Conservation (phyloP, 1,140 invertebrate genomes). For the Hydropsyche tenuis region DNA sequence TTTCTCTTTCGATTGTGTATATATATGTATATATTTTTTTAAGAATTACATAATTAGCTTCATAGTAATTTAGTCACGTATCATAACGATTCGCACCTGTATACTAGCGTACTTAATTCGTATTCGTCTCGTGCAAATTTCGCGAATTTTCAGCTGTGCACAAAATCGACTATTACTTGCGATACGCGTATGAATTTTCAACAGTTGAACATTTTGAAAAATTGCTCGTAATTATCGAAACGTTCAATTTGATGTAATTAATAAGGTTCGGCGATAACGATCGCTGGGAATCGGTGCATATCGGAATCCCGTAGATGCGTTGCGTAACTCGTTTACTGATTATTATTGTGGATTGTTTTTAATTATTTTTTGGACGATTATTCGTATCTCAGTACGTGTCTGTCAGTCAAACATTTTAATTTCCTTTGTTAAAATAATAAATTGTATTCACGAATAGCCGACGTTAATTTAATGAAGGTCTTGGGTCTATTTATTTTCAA, state of each 20-base stretch:
- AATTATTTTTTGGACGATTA: not conserved
- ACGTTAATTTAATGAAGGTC: no score
- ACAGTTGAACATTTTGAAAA: no score
- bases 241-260: not conserved
- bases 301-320: not conserved
- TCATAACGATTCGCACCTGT: not conserved
- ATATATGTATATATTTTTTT: no score
- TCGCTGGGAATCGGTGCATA: not conserved
- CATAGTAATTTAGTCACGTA: no score
- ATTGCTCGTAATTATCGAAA: no score
- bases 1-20: no score
- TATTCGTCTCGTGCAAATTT: not conserved
- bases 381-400: no score
- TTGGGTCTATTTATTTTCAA: not conserved
- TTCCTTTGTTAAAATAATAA: no score
- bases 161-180: no score
- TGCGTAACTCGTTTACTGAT: not conserved
- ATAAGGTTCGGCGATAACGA: not conserved
- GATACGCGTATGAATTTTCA: not conserved
- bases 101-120: not conserved
- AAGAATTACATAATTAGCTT: no score
- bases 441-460: no score
- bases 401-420: no score
- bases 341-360: slow-evolving; percentile 9
- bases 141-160: slow-evolving; percentile 2